These are phyloP conservation scores for Edolisoma coerulescens DNA, from an alignment of 2,113 vertebrate species.

Conservation along the genomic window DNA sequence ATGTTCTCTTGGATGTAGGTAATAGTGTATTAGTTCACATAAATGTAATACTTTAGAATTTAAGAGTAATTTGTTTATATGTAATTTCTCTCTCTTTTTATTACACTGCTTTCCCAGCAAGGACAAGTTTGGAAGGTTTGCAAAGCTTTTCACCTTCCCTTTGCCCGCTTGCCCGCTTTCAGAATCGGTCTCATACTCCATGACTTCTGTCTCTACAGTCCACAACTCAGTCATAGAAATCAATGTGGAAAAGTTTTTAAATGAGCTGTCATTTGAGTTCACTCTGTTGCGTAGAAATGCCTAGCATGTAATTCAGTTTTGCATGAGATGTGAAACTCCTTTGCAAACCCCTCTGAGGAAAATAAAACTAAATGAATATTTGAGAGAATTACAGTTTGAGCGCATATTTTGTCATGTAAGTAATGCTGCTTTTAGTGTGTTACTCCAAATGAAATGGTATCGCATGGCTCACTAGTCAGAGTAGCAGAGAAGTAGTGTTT, in stretches of 20 bases:
- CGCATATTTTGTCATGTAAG: background rate
- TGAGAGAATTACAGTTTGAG: background rate
- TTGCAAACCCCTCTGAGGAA: conserved; percentile 19
- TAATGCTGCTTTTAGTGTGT: conserved; percentile 9
- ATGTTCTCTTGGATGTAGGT: conserved; percentile 66
- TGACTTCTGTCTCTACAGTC: conserved; percentile 86
- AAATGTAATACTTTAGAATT: conserved; percentile 74
- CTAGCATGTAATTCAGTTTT: conserved; percentile 63
- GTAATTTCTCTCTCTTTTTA: conserved; percentile 95
- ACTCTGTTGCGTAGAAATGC: conserved; percentile 27
- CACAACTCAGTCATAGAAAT: conserved; percentile 72
- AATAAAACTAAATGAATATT: background rate
- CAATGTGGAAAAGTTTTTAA: conserved; percentile 56
- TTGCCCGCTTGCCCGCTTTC: conserved; percentile 87
- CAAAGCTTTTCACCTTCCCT: conserved; percentile 99
- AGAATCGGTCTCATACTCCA: conserved; percentile 84
- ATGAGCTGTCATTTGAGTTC: conserved; percentile 53
- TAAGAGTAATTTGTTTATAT: conserved; percentile 84
- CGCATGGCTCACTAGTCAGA: conserved; percentile 12
- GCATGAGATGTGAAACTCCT: conserved; percentile 57
- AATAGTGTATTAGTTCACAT: conserved; percentile 67
- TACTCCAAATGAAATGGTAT: background rate
- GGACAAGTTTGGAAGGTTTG: conserved; percentile 99
- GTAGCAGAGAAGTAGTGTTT: conserved; percentile 7
- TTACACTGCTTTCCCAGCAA: conserved; percentile 99